Base-by-base conservation (phyloP, 1,140 invertebrate species). In the Tribolium madens region DNA sequence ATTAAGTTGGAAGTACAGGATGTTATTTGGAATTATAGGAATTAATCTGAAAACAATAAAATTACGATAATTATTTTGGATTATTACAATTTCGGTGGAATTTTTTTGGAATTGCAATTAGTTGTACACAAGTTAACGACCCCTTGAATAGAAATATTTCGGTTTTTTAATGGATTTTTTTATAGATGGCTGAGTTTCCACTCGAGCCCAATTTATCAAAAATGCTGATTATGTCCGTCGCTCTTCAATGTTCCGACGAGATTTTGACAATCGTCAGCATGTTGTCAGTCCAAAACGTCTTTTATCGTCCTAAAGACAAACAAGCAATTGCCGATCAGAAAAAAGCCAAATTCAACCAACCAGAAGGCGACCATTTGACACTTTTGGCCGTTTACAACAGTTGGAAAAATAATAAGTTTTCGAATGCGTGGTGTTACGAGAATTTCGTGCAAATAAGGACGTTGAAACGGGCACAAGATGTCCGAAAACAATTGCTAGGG, bases 341-440 rank as follows among this genome's bases (percentile, higher is more conserved):
- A 84, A 99, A 99, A 84, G 97, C 97, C 0, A 99, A 99, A 87
- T 99, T 99, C 84, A 99, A 99, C 88, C 98, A 99, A 86, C 88
- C 96, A 0, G 98, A 99, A 87, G 98, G 98, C 0, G 98, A 99
- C 87, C 98, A 99, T 88, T 88, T 99, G 4, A 99, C 98, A 0
- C 86, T 99, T 7, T 86, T 99, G n/a, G 96, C 98, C 0, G 98
- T 99, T 1, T 99, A 99, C 85, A 99, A 99, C 85, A 98, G 97
- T 15, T 99, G 98, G 98, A 97, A 97, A 84, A 99, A 99, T 84
- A 99, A 99, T 86, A 98, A 99, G 85, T 99, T 99, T 87, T 98
- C 96, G 0, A 98, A 97, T 86, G 96, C 97, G 0, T 99, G 98
- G 98, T 99, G 98, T 86, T 99, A 98, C 85, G 98, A 99, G 86